Base-by-base conservation (phyloP, 2,888 invertebrate species). In the Hedya salicella region DNA sequence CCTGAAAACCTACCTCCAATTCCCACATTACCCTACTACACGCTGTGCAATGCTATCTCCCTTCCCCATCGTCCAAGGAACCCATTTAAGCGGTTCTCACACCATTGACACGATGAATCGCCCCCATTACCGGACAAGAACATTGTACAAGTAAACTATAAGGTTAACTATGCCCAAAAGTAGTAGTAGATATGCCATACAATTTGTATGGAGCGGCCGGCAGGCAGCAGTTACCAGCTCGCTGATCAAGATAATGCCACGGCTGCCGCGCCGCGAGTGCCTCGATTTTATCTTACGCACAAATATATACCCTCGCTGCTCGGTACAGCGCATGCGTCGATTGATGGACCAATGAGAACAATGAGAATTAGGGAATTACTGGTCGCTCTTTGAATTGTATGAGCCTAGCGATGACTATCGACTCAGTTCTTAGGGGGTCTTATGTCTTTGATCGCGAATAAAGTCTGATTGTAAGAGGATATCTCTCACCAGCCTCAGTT, bases 101-200 rank as follows among this genome's bases (percentile, higher is more conserved):
- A 83, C 84, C 83, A 81, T 82, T 86, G 82, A 83, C 79, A 75
- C 84, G 82, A 85, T 81, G 87, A 85, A 86, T 86, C 85, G 85
- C 75, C 79, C 87, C 89, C 86, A 89, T 89, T 89, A 89, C 88
- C 80, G 79, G 79, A 76, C 72, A 72, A 78, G 84, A 83, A 84
- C 85, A 83, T 84, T 81, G 80, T 81, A 87, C 88, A 86, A 83
- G 84, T 85, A 86, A 85, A 86, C 87, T 87, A 85, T 87, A 86
- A 87, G 89, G 88, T 89, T 91, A 89, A 90, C 91, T 88, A 89
- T 89, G 90, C 87, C 91, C 91, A 90, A 91, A 89, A 89, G 82
- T 82, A 89, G 89, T 73, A 81, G 84, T 79, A 86, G 89, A 90
- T 89, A 89, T 81, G 87, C 87, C 86, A 88, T 88, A 91, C 91